A percentile compares a stretch with the other conserved stretches of the same genome.
phyloP scores from a whole-genome alignment of 1,140 invertebrate species.

The Dysdera silvatica region DNA sequence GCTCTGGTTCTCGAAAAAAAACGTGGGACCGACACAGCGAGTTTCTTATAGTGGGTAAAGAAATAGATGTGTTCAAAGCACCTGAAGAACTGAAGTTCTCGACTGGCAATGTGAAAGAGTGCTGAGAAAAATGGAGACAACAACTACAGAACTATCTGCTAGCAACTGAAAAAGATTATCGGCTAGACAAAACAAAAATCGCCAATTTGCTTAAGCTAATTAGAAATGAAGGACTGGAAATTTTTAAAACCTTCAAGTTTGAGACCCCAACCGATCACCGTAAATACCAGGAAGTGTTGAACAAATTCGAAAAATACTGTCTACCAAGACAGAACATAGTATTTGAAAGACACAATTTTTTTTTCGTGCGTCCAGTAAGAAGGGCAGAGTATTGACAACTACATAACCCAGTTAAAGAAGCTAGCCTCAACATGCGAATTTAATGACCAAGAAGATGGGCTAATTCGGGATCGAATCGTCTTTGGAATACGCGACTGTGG shows the following conservation, averaged over 20 bases:
- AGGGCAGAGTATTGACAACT: background rate
- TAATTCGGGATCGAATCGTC: background rate
- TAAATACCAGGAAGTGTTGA: background rate
- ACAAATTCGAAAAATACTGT: background rate
- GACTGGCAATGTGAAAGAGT: background rate
- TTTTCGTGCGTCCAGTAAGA: slow-evolving; percentile 6
- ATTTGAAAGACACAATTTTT: background rate
- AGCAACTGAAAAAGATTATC: background rate
- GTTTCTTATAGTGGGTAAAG: background rate
- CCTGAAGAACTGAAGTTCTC: background rate
- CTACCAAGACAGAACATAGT: background rate
- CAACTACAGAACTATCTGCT: background rate
- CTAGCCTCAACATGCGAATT: slow-evolving; percentile 1
- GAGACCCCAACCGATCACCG: background rate
- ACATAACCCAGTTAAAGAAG: background rate
- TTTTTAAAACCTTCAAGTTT: background rate
- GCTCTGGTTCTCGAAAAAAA: too few species aligned
- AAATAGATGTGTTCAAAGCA: slow-evolving; percentile 1
- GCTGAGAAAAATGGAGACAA: slow-evolving; percentile 1
- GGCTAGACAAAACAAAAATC: background rate
- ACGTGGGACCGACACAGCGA: too few species aligned
- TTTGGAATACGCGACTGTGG: background rate
- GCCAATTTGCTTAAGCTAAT: background rate
- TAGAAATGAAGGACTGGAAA: background rate
- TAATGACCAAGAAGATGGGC: background rate